Evolutionary conservation across 1,140 invertebrate species (phyloP), one percentile per base, ranked within the genome.

Genomic region (Zaprionus capensis): DNA sequence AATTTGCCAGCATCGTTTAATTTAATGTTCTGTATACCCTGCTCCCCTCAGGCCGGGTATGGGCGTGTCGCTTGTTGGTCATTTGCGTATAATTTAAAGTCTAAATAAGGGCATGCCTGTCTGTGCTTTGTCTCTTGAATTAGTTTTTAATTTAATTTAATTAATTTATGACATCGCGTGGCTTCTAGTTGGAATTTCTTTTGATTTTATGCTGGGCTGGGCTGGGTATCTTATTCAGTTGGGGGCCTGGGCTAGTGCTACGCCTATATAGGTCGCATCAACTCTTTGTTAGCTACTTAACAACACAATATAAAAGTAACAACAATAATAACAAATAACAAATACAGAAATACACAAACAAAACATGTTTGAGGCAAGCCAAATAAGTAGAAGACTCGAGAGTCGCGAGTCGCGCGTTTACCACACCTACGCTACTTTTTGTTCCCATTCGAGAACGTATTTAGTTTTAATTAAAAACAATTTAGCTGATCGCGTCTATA

Each of bases 401-500:
- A 67, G 70, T 82, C 49, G 61, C 78, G 70, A 71, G 75, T 82
- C 12, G 46, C 20, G 66, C 67, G 75, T 68, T 76, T 83, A 82
- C 51, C 81, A 83, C 81, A 83, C 81, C 81, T 80, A 84, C 81
- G 74, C 80, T 64, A 44, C 62, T 56, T 67, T 67, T 76, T 51
- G 61, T 71, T 55, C 59, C 59, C 58, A 76, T 76, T 58, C 36
- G 51, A 58, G 38, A 58, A 34, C 59, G 63, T 67, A 77, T 84
- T 83, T 80, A 76, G 38, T 77, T 84, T 84, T 83, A 84, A 84
- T 84, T 84, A 78, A 84, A 82, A 84, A 78, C 77, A 83, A 80
- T 84, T 84, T 84, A 78, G 69, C 68, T 73, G 55, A n/a, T 38
- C 63, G 22, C 17, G 26, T 56, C 41, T 9, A 7, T 9, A 44